A percentile compares a stretch with the other conserved stretches of the same genome.
These are phyloP conservation scores for Diorhabda elongata DNA, from an alignment of 1,140 invertebrate species.

Conservation along the genomic window DNA sequence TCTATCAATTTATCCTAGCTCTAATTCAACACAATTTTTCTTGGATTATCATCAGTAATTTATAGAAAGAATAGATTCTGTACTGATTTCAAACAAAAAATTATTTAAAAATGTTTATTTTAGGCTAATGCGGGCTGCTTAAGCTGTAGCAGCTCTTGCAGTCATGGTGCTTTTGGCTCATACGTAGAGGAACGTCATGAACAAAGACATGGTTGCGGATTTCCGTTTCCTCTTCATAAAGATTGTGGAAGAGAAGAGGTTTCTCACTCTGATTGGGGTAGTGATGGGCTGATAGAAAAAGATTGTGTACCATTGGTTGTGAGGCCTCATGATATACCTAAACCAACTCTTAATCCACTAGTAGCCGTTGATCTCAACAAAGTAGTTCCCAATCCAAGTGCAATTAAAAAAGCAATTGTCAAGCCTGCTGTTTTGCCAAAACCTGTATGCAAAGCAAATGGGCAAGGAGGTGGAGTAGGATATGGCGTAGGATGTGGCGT, in stretches of 20 bases:
- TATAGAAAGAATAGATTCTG: too few relatives aligned
- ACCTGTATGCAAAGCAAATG: conserved; percentile 7
- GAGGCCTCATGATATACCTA: conserved; percentile 14
- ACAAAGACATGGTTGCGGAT: background rate
- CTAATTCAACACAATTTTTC: too few relatives aligned
- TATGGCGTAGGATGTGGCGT: background rate
- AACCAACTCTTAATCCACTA: background rate
- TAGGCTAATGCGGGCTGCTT: background rate
- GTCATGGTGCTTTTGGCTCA: background rate
- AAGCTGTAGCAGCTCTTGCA: background rate
- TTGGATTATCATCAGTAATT: too few relatives aligned
- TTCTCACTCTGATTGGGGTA: background rate
- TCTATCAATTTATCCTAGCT: too few relatives aligned
- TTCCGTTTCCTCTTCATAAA: background rate
- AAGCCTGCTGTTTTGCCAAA: conserved; percentile 17
- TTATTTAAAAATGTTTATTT: background rate
- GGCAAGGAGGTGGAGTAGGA: background rate
- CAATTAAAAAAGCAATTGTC: conserved; percentile 19
- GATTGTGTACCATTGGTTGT: conserved; percentile 8
- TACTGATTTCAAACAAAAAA: too few relatives aligned
- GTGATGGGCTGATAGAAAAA: background rate
- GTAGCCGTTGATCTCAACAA: background rate
- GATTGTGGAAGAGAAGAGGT: background rate
- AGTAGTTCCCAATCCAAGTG: conserved; percentile 10
- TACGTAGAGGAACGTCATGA: background rate